Conservation (phyloP, 2,113 vertebrate genomes). For the Phyllostomus hastatus region DNA sequence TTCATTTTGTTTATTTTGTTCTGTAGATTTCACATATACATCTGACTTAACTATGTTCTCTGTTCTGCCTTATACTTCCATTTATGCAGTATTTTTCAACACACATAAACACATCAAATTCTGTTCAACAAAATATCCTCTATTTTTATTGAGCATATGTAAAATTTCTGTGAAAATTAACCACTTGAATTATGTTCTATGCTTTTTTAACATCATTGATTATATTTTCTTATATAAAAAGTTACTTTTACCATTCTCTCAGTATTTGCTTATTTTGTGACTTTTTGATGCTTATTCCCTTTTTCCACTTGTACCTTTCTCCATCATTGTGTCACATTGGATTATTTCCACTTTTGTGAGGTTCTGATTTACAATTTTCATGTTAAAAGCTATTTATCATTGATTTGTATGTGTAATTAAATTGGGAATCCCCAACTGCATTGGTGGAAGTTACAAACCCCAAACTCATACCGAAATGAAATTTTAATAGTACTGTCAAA, state of each 20-base stretch:
- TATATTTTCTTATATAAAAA: background rate
- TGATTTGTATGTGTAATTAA: background rate
- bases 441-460: background rate
- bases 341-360: background rate
- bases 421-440: background rate
- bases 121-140: background rate
- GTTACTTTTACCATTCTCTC: background rate
- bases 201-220: background rate
- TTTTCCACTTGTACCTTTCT: background rate
- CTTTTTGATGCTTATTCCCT: background rate
- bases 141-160: background rate
- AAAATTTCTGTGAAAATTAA: background rate
- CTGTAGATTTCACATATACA: background rate
- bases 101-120: background rate
- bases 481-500: background rate
- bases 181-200: background rate
- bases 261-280: background rate
- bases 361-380: constrained; percentile 13
- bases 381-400: background rate
- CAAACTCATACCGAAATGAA: background rate
- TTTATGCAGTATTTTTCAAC: background rate
- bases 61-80: background rate
- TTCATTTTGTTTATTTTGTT: background rate
- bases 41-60: background rate
- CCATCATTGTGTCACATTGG: background rate